Evolutionary conservation across 2,113 vertebrate genomes (phyloP), one percentile per base, ranked within the genome.

Genomic region (Sciurus niger): DNA sequence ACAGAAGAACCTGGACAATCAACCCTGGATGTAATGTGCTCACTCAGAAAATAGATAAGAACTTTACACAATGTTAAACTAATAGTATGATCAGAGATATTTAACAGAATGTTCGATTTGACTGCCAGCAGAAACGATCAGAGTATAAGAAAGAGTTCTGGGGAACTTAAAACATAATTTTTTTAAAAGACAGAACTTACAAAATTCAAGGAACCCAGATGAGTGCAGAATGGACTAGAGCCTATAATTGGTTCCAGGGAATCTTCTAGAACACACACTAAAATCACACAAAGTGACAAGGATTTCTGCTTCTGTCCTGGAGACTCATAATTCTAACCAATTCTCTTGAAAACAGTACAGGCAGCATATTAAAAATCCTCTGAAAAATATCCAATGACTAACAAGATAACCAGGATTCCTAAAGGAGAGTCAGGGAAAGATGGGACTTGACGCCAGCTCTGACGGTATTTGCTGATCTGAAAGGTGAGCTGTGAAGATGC

Each of bases 41-140:
- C 78, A 86, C 60, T 89, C 70, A 92, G 37, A 78, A 89, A 86
- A 37, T 28, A 90, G 79, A 67, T 28, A 74, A 90, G 85, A 78
- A 67, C 60, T 86, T 65, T 46, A 77, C 84, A 48, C 76, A 80
- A 43, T 3, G 73, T 68, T 67, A 82, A 85, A 48, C 46, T 13
- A 63, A 74, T 13, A 80, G 83, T 80, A 11, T 22, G 37, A 82
- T 65, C 18, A 2, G 67, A 83, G 51, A 28, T 74, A 83, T 20
- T 46, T 43, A 86, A 51, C 40, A 65, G 25, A 43, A n/a, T 37
- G 70, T 10, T 86, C 2, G 46, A 88, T 28, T 20, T 76, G 65
- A 40, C 18, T 8, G 8, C 37, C 24, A 53, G 48, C 30, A 55
- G 58, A 40, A 92, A 76, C 34, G 17, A 25, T 4, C 22, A 18